Evolutionary conservation across 2,888 invertebrate species (phyloP).

Genomic region (Noctua fimbriata): DNA sequence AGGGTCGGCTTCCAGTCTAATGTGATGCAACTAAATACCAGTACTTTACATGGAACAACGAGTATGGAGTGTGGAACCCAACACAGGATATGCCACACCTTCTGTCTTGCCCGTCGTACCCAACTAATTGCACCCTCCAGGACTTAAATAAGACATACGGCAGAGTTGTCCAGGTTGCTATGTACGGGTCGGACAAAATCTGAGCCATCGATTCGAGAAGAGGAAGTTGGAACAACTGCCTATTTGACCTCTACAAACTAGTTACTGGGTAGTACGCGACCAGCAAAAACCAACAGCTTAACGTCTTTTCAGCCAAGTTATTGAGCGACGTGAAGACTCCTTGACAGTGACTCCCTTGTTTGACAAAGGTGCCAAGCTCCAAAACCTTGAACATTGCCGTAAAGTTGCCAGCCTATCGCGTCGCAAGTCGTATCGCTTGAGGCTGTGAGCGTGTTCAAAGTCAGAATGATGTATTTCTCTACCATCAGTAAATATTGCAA

Average conservation of each 20-base stretch:
- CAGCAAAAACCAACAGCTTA: background rate
- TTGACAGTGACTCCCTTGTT: background rate
- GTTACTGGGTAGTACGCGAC: background rate
- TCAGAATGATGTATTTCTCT: background rate
- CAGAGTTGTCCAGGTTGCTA: too few species aligned
- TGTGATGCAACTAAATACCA: background rate
- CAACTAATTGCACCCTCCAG: too few species aligned
- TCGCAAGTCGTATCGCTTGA: background rate
- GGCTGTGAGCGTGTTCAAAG: background rate
- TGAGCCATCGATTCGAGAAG: too few species aligned
- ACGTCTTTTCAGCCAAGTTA: background rate
- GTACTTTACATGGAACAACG: background rate
- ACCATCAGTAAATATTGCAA: slow-evolving; percentile 10
- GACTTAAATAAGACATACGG: too few species aligned
- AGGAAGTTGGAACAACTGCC: background rate
- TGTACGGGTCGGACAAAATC: too few species aligned
- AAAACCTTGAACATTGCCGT: background rate
- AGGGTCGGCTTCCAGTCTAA: background rate
- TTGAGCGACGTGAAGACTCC: background rate
- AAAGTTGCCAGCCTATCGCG: background rate
- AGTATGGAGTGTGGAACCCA: too few species aligned
- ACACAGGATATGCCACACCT: too few species aligned
- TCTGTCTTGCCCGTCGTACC: too few species aligned
- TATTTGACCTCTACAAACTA: background rate
- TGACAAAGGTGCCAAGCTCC: background rate